Evolutionary conservation across 2,113 vertebrate species (phyloP), one percentile per base, ranked within the genome.

Genomic region (Reinhardtius hippoglossoides): DNA sequence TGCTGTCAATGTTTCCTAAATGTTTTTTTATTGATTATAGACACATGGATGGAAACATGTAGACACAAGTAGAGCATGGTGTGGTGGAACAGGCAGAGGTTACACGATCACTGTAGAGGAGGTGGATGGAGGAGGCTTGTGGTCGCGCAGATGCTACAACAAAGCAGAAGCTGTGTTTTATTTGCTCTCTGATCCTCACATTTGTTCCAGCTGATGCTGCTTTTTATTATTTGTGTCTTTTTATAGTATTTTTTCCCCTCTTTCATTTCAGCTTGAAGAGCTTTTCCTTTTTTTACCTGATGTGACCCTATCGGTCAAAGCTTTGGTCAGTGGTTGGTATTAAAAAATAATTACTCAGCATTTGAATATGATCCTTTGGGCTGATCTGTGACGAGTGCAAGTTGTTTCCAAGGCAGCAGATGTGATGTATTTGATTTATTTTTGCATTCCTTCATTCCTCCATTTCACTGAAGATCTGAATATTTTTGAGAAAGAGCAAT

Each of bases 1-100:
- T 21, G 15, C 37, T 9, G 18, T 88, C 8, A 74, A 2, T 12
- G n/a, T 85, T 50, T 26, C 37, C 46, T 80, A 64, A 84, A 63
- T 8, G 46, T 31, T 18, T 55, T 37, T 15, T 15, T 21, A 59
- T 20, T 55, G 48, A 3, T 9, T 16, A 27, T 6, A 10, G 35
- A 42, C 42, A 42, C 27, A 23, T 26, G 54, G 21, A 44, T 8
- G 16, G 7, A 15, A 24, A 42, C 40, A 42, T 42, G 40, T 13
- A 12, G 9, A 42, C 46, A 48, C 46, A 18, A 18, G 15, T 48
- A 48, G 3, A 18, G 46, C 16, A 5, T 14, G 13, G 12, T 46
- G 44, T 46, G 13, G 50, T 21, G 4, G 13, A 54, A 50, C 1
- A 0, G 23, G 65, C 6, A 18, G 57, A 40, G 54, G 21, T 18